These are phyloP conservation scores for Chloroceryle amazona DNA, from an alignment of 2,797 vertebrate species.

Conservation along the genomic window DNA sequence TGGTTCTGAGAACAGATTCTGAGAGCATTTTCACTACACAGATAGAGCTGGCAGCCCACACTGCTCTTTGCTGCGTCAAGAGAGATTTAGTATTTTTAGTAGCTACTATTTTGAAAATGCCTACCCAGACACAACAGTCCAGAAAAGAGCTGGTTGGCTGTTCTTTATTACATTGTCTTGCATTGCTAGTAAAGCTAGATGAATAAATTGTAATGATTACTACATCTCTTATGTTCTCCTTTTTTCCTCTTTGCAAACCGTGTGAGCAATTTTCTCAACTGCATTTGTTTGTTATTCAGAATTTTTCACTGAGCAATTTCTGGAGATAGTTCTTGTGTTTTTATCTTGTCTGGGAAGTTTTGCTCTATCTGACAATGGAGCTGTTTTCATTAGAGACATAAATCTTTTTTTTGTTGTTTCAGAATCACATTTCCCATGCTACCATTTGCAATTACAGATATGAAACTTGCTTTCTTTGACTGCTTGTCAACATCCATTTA, in stretches of 20 bases:
- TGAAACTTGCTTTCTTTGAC: slow-evolving; percentile 36
- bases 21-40: background rate
- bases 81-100: background rate
- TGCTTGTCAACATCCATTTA: slow-evolving; percentile 26
- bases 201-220: background rate
- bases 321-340: slow-evolving; percentile 40
- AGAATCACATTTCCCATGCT: slow-evolving; percentile 55
- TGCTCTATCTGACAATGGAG: slow-evolving; percentile 39
- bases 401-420: slow-evolving; percentile 43
- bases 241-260: background rate
- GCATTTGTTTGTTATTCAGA: slow-evolving; percentile 30
- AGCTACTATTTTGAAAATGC: background rate
- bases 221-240: background rate
- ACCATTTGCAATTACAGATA: slow-evolving; percentile 52
- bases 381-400: slow-evolving; percentile 51
- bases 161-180: background rate
- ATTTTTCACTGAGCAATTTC: slow-evolving; percentile 33
- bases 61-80: background rate
- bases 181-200: background rate
- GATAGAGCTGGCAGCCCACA: background rate
- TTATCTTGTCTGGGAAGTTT: slow-evolving; percentile 57
- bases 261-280: background rate
- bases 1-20: background rate
- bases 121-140: background rate
- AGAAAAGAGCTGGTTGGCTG: background rate